These are phyloP conservation scores for Yponomeuta cagnagella DNA, from an alignment of 2,888 invertebrate species.

Conservation along the genomic window DNA sequence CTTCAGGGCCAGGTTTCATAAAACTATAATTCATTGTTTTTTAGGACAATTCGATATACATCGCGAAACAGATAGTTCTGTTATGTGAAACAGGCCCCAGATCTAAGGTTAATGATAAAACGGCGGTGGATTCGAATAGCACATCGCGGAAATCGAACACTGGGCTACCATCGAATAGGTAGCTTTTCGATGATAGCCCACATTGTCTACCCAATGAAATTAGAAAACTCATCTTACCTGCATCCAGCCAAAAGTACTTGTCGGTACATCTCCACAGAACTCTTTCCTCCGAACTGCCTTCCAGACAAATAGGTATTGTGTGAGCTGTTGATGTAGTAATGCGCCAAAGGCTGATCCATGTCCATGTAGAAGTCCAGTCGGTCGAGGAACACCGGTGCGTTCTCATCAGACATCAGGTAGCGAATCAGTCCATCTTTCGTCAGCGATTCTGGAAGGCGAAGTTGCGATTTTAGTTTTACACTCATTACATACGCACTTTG, in stretches of 20 bases:
- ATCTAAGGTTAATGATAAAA: no score
- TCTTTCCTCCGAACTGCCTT: constrained; percentile 98
- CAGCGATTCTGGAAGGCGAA: constrained; percentile 80
- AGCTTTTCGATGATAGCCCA: no score
- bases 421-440: constrained; percentile 97
- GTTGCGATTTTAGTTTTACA: background rate
- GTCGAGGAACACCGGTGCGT: constrained; percentile 99
- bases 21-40: no score
- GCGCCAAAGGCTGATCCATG: constrained; percentile 98
- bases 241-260: constrained; percentile 98
- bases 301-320: constrained; percentile 97
- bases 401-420: constrained; percentile 99
- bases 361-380: constrained; percentile 98
- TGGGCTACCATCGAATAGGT: no score
- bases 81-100: no score
- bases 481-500: background rate
- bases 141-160: no score
- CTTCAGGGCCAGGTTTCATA: no score
- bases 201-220: background rate
- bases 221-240: constrained; percentile 74
- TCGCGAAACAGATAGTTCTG: no score
- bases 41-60: no score
- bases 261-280: constrained; percentile 99
- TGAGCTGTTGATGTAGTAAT: constrained; percentile 99
- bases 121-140: no score